Percentiles rank a stretch among this genome's conserved stretches.
Evolutionary conservation across 2,888 invertebrate species (phyloP).

Genomic region (Gisinianus flammeolus): DNA sequence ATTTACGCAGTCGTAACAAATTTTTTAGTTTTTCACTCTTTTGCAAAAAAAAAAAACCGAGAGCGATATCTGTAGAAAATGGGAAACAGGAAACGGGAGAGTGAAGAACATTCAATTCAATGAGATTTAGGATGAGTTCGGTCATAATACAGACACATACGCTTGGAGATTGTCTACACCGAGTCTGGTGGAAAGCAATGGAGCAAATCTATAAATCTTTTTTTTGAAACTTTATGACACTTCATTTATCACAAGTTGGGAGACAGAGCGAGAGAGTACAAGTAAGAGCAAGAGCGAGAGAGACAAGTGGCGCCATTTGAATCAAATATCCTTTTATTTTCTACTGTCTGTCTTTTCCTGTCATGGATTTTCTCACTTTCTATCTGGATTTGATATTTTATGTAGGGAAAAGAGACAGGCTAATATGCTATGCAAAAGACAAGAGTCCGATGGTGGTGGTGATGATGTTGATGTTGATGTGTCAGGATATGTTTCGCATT

Average conservation of each 20-base stretch:
- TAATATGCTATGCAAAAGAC: too few relatives aligned
- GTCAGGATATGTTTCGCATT: too few relatives aligned
- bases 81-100: too few relatives aligned
- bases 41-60: too few relatives aligned
- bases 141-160: background rate
- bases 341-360: conserved; percentile 11
- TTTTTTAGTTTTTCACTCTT: too few relatives aligned
- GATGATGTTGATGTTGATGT: background rate
- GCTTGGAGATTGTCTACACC: background rate
- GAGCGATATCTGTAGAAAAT: too few relatives aligned
- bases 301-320: conserved; percentile 34
- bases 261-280: background rate
- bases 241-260: conserved; percentile 27
- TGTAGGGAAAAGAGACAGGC: background rate
- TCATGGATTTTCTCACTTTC: conserved; percentile 9
- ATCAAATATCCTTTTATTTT: conserved; percentile 31
- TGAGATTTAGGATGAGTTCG: background rate
- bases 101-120: too few relatives aligned
- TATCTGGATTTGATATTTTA: background rate
- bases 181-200: conserved; percentile 23
- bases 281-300: background rate
- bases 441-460: too few relatives aligned
- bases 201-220: conserved; percentile 39
- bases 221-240: conserved; percentile 36
- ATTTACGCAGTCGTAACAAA: too few relatives aligned